phyloP scores from a whole-genome alignment of 2,113 vertebrate species.

The Callipepla californica region DNA sequence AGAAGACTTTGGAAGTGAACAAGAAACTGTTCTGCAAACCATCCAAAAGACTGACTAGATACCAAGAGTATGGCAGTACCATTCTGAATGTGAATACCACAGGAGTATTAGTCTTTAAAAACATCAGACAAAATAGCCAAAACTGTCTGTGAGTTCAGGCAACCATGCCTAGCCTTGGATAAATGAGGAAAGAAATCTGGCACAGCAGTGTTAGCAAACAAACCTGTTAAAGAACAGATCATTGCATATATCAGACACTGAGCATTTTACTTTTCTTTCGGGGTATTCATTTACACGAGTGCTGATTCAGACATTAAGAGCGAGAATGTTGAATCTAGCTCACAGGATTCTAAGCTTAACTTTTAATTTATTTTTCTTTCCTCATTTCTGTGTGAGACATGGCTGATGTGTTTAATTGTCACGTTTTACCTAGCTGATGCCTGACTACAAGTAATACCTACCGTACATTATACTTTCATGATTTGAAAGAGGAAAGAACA shows the following conservation, averaged over 20 bases:
- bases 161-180: neutral
- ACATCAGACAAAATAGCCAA: neutral
- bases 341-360: neutral
- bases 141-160: neutral
- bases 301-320: neutral
- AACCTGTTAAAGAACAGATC: neutral
- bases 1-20: neutral
- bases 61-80: neutral
- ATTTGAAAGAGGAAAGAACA: neutral
- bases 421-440: neutral
- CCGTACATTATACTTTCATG: neutral
- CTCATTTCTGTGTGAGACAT: neutral
- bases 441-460: neutral
- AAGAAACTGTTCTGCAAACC: neutral
- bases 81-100: neutral
- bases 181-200: neutral
- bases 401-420: neutral
- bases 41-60: neutral
- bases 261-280: neutral
- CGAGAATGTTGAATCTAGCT: neutral
- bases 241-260: neutral
- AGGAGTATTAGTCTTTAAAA: neutral
- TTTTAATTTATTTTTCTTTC: neutral
- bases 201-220: neutral
- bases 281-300: neutral